Conservation (phyloP, 2,888 invertebrate genomes). For the Metellina segmentata region DNA sequence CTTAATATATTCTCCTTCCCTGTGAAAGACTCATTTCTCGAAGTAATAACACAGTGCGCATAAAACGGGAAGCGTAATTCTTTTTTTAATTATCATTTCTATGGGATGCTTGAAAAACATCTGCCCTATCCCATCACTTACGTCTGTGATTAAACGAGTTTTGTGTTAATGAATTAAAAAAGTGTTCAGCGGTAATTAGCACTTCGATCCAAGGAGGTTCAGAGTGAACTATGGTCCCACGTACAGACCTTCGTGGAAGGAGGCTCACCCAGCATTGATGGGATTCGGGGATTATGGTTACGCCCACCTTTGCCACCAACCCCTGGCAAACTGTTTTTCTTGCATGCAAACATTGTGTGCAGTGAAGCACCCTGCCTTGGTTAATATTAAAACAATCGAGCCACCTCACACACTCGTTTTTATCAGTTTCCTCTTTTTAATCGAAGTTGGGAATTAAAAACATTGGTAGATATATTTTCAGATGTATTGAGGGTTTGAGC, state of each 20-base stretch:
- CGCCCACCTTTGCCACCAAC: background rate
- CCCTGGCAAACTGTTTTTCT: background rate
- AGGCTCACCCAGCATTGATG: background rate
- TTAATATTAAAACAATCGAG: too few relatives aligned
- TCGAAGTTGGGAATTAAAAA: too few relatives aligned
- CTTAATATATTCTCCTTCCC: conserved; percentile 48
- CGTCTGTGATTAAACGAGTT: conserved; percentile 68
- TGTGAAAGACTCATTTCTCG: conserved; percentile 47
- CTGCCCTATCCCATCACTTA: conserved; percentile 67
- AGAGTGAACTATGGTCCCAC: conserved; percentile 36
- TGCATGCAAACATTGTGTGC: background rate
- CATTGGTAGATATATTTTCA: too few relatives aligned
- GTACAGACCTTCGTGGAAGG: conserved; percentile 19
- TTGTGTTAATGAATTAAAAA: conserved; percentile 68
- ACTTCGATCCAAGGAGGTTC: conserved; percentile 56
- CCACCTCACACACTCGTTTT: too few relatives aligned
- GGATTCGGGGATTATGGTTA: background rate
- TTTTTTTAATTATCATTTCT: conserved; percentile 65
- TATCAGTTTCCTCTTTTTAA: too few relatives aligned
- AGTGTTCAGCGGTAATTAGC: conserved; percentile 63
- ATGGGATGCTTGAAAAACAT: conserved; percentile 63
- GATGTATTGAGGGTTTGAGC: too few relatives aligned
- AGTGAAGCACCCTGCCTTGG: too few relatives aligned
- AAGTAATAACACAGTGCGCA: conserved; percentile 56
- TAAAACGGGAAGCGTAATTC: conserved; percentile 31